phyloP scores from a whole-genome alignment of 2,888 invertebrate species.

The Ormyrus labotus region DNA sequence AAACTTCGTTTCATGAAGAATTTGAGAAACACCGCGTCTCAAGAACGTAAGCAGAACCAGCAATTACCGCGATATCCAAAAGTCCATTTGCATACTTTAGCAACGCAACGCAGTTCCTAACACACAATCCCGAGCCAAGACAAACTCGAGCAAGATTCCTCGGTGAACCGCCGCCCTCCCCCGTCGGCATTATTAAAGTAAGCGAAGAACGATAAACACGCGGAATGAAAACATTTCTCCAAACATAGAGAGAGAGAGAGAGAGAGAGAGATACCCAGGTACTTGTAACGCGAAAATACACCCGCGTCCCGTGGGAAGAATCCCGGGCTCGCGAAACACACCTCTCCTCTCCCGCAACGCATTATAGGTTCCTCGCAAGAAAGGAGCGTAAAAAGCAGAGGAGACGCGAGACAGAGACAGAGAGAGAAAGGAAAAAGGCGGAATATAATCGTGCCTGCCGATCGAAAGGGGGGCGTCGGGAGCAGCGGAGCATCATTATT shows the following conservation, averaged over 20 bases:
- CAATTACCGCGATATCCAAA: too few relatives aligned
- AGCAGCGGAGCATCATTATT: constrained; percentile 45
- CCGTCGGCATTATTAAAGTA: constrained; percentile 8
- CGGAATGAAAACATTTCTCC: constrained; percentile 20
- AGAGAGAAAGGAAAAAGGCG: not conserved
- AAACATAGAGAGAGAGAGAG: too few relatives aligned
- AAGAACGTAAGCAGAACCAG: too few relatives aligned
- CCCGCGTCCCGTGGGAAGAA: not conserved
- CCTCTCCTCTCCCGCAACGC: constrained; percentile 6
- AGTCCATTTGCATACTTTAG: too few relatives aligned
- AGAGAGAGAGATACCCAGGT: not conserved
- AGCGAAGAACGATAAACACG: constrained; percentile 4
- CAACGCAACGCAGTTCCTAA: too few relatives aligned
- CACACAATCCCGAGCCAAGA: too few relatives aligned
- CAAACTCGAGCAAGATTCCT: too few relatives aligned
- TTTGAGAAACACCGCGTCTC: too few relatives aligned
- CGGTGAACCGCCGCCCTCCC: too few relatives aligned
- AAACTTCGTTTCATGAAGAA: too few relatives aligned
- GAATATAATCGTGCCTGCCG: not conserved
- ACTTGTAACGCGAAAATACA: constrained; percentile 15
- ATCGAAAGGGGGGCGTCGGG: constrained; percentile 33
- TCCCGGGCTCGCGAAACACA: not conserved
- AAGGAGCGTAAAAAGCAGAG: not conserved
- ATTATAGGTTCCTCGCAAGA: too few relatives aligned
- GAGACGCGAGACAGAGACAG: not conserved